Conservation (phyloP, 2,113 vertebrate genomes). For the Neotoma lepida region DNA sequence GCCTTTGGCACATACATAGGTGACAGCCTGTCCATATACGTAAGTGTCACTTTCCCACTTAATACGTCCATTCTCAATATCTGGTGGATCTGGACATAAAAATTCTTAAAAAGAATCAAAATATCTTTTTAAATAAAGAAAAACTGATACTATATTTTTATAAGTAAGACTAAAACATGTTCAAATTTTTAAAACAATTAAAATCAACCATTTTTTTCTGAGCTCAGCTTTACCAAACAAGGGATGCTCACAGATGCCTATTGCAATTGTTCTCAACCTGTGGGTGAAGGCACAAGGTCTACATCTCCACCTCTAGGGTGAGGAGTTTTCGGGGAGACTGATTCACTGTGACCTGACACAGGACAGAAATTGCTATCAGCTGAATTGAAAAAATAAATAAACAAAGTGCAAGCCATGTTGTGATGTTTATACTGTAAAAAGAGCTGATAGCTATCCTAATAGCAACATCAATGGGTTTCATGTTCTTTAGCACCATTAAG, state of each 20-base stretch:
- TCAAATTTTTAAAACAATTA: neutral
- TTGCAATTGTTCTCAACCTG: neutral
- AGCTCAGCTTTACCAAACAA: neutral
- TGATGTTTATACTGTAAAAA: neutral
- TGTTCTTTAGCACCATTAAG: neutral
- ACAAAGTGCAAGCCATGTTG: neutral
- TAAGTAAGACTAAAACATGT: neutral
- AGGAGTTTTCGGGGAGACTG: neutral
- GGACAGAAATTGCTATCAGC: neutral
- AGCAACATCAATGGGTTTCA: neutral
- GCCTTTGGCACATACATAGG: neutral
- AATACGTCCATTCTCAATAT: slow-evolving; percentile 30
- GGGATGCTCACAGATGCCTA: neutral
- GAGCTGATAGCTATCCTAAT: neutral
- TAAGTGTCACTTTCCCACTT: neutral
- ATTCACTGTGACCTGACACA: neutral
- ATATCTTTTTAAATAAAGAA: slow-evolving; percentile 18
- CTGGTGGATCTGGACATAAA: slow-evolving; percentile 50
- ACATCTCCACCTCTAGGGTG: neutral
- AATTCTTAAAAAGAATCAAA: slow-evolving; percentile 66
- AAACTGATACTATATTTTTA: neutral
- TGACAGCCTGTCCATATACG: neutral
- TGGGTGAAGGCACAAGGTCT: neutral
- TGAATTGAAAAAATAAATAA: slow-evolving; percentile 4
- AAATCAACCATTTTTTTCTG: slow-evolving; percentile 9